phyloP scores from a whole-genome alignment of 92 coral and sea anemone species.

The Chrysogorgia sp. region DNA sequence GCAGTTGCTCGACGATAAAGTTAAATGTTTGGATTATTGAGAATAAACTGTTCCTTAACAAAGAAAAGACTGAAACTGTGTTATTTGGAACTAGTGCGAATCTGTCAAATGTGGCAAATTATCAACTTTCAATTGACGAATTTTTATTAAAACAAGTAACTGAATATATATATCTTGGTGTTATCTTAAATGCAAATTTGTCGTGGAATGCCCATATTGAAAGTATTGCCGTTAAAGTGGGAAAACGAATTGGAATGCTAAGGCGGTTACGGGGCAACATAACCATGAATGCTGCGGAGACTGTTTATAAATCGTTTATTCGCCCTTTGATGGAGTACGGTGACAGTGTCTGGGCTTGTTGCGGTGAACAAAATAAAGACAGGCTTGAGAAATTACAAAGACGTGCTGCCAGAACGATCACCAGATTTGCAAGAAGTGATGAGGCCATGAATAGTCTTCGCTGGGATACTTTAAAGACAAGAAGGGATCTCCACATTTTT shows the following conservation, averaged over 20 bases:
- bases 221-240: constrained; percentile 29
- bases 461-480: constrained; percentile 22
- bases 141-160: constrained; percentile 18
- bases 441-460: constrained; percentile 16
- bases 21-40: constrained; percentile 13
- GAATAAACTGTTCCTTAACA: constrained; percentile 21
- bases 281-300: constrained; percentile 36
- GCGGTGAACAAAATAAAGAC: constrained; percentile 8
- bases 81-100: constrained; percentile 12
- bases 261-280: constrained; percentile 44
- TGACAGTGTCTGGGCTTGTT: constrained; percentile 39
- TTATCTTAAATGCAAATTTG: constrained; percentile 39
- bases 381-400: constrained; percentile 7
- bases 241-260: constrained; percentile 56
- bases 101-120: constrained; percentile 1
- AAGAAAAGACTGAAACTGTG: constrained; percentile 30
- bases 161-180: constrained; percentile 44
- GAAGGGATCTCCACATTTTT: too few species aligned
- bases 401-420: constrained; percentile 22
- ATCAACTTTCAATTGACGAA: constrained; percentile 11
- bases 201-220: constrained; percentile 41
- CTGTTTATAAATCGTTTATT: constrained; percentile 33
- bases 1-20: not conserved
- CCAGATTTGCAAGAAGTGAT: constrained; percentile 3
- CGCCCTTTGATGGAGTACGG: constrained; percentile 43